Conservation (phyloP, 2,888 invertebrate species). For the Pseudoips prasinana region DNA sequence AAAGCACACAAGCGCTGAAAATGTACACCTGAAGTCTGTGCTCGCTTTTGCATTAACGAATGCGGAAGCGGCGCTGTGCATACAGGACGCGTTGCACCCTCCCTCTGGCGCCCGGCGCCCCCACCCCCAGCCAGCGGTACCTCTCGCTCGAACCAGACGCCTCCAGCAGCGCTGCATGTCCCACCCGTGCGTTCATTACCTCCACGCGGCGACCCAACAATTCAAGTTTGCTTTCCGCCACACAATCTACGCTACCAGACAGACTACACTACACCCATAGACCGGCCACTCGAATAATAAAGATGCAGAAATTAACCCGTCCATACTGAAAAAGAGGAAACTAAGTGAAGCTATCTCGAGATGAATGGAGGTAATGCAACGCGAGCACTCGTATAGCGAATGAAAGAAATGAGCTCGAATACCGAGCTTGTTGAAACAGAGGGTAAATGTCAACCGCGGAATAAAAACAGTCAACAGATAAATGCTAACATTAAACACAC, state of each 20-base stretch:
- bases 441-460: slow-evolving; percentile 79
- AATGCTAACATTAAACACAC: slow-evolving; percentile 80
- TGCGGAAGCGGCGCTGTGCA: slow-evolving; percentile 81
- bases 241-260: slow-evolving; percentile 78
- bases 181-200: slow-evolving; percentile 80
- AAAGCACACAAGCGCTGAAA: slow-evolving; percentile 79
- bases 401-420: slow-evolving; percentile 74
- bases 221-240: slow-evolving; percentile 80
- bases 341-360: slow-evolving; percentile 81
- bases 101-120: slow-evolving; percentile 37
- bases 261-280: slow-evolving; percentile 67
- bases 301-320: slow-evolving; percentile 80
- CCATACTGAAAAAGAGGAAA: slow-evolving; percentile 76
- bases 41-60: slow-evolving; percentile 82
- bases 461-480: slow-evolving; percentile 82
- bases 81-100: slow-evolving; percentile 74
- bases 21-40: slow-evolving; percentile 80
- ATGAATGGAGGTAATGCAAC: slow-evolving; percentile 76
- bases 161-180: slow-evolving; percentile 71
- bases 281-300: slow-evolving; percentile 79
- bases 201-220: slow-evolving; percentile 74
- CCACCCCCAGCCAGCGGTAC: slow-evolving; percentile 40
- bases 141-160: slow-evolving; percentile 72
- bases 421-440: slow-evolving; percentile 72
- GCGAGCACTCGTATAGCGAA: slow-evolving; percentile 72